Conservation (phyloP, 1,140 invertebrate genomes). For the Bombus haemorrhoidalis region DNA sequence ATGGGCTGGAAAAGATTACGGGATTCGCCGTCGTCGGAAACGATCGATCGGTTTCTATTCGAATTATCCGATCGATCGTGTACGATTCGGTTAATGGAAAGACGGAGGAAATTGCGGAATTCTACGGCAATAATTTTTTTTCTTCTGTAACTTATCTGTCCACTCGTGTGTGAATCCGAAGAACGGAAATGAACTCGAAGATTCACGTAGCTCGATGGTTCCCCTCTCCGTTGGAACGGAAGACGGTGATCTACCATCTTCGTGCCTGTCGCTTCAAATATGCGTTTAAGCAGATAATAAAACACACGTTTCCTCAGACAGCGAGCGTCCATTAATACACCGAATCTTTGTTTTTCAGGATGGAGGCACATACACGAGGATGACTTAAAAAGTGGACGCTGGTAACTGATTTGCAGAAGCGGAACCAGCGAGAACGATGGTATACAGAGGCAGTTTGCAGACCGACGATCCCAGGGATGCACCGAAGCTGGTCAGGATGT, state of each 20-base stretch:
- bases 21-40: neutral
- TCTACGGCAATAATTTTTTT: neutral
- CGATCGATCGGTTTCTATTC: neutral
- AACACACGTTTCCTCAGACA: neutral
- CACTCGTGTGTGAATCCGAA: neutral
- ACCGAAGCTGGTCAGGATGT: constrained; percentile 70
- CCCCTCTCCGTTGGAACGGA: neutral
- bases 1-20: constrained; percentile 4
- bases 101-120: constrained; percentile 1
- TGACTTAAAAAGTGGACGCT: constrained; percentile 10
- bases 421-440: constrained; percentile 62
- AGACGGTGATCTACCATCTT: neutral
- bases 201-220: neutral
- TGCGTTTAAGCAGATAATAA: neutral
- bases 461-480: constrained; percentile 73
- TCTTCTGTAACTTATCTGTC: neutral
- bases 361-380: neutral
- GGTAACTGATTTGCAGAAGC: neutral
- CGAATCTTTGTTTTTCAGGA: constrained; percentile 15
- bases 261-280: neutral
- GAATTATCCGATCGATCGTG: neutral
- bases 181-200: neutral
- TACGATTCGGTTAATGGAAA: neutral
- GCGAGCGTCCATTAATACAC: neutral
- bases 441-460: constrained; percentile 73